These are phyloP conservation scores for Cryptosula pallasiana DNA, from an alignment of 2,888 invertebrate genomes.

Conservation along the genomic window DNA sequence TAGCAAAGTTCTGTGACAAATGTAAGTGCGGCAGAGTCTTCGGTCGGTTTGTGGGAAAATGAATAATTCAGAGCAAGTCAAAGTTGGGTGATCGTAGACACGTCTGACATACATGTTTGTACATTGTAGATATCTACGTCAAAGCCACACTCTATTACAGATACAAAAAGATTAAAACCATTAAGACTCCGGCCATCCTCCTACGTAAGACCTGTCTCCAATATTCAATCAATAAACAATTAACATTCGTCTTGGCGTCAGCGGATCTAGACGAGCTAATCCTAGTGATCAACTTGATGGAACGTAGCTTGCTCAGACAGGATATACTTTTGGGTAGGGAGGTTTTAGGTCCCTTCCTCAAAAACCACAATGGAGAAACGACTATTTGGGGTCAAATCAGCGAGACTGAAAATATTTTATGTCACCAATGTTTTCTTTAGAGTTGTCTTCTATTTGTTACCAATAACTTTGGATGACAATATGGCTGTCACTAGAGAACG, in stretches of 20 bases:
- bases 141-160: slow-evolving; percentile 1
- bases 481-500: too few species aligned
- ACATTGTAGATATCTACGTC: background rate
- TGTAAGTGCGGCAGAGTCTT: background rate
- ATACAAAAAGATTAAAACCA: slow-evolving; percentile 15
- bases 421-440: background rate
- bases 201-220: background rate
- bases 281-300: background rate
- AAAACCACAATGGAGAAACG: background rate
- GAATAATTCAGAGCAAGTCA: too few species aligned
- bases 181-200: background rate
- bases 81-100: too few species aligned
- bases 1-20: background rate
- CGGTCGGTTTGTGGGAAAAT: too few species aligned
- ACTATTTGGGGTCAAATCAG: background rate
- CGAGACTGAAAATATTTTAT: background rate
- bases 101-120: background rate
- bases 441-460: too few species aligned
- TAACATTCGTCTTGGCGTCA: background rate
- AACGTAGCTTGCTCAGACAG: slow-evolving; percentile 12
- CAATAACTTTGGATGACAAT: too few species aligned
- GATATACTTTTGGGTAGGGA: slow-evolving; percentile 13
- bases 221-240: background rate
- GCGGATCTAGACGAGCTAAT: slow-evolving; percentile 2
- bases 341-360: background rate